Evolutionary conservation across 2,113 vertebrate genomes (phyloP), one percentile per base, ranked within the genome.

Genomic region (Trogon melanurus): DNA sequence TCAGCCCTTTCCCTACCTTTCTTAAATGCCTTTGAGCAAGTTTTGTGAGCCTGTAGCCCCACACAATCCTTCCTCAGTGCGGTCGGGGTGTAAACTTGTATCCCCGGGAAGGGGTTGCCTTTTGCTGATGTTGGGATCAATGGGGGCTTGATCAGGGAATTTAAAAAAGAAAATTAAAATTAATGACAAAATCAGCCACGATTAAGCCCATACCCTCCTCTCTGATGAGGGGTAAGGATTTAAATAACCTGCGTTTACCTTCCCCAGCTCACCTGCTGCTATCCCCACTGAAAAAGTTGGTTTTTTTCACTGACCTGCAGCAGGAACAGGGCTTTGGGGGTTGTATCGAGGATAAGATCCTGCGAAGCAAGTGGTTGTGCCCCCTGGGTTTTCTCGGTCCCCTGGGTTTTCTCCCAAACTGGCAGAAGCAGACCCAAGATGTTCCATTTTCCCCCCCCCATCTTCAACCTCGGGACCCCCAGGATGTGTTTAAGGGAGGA

Each of bases 271-370:
- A 1, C 25, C 30, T 20, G 15, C 69, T 57, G 56, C 62, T 16
- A 2, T 61, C 30, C 41, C 10, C 0, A 0, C 4, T 22, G n/a
- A n/a, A 14, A 69, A 65, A 45, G 36, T 38, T 22, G 6, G 4
- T 7, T 10, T 6, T n/a, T 65, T 62, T 9, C 21, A 6, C 14
- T 36, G 38, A 72, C 47, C 60, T 56, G 30, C 47, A 61, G 45
- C 0, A 0, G 36, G 53, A 79, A 2, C 20, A 23, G 1, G 3
- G 50, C 14, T 45, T 51, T 29, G 32, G 34, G 44, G 30, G 10
- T 70, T 22, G 17, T 23, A 9, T 22, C 0, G 1, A 47, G 45
- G 44, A 34, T 23, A 38, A 85, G 65, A 85, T n/a, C 67, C 47
- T 57, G 34, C 19, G 51, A 56, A 67, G 34, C 38, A 15, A 51